Percentiles rank a stretch among this genome's conserved stretches.
phyloP scores from a whole-genome alignment of 2,113 vertebrate species.

The Nibea albiflora region DNA sequence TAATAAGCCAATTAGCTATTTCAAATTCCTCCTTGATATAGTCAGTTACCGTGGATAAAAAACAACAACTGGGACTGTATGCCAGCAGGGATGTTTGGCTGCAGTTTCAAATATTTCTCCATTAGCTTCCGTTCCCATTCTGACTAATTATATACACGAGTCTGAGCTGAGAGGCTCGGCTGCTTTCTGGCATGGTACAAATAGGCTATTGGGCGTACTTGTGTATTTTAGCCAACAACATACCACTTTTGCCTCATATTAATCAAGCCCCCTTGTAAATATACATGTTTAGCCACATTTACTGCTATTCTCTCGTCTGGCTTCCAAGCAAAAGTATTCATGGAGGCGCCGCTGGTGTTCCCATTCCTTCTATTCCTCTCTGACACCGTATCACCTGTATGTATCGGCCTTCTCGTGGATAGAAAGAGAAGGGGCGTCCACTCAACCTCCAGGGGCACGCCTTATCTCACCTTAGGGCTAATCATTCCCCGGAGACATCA shows the following conservation, averaged over 20 bases:
- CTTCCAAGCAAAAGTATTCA: not conserved
- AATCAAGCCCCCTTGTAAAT: constrained; percentile 35
- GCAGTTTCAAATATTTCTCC: constrained; percentile 30
- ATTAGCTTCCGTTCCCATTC: constrained; percentile 35
- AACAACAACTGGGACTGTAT: not conserved
- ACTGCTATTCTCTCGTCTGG: not conserved
- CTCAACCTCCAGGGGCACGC: constrained; percentile 43
- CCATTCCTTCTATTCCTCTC: not conserved
- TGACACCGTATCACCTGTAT: constrained; percentile 36
- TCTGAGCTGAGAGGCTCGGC: constrained; percentile 6
- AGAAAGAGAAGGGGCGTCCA: not conserved
- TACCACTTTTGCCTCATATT: constrained; percentile 6
- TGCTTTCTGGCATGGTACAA: constrained; percentile 16
- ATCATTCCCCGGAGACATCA: constrained; percentile 61
- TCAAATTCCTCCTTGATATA: not conserved
- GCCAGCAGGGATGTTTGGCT: constrained; percentile 37
- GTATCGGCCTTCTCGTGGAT: constrained; percentile 30
- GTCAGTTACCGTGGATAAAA: not conserved
- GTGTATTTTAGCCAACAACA: constrained; percentile 6
- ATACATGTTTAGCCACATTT: constrained; percentile 33
- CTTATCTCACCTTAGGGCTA: constrained; percentile 45
- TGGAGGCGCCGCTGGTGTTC: not conserved
- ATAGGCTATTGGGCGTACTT: constrained; percentile 1
- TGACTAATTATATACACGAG: constrained; percentile 45
- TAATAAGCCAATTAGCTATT: constrained; percentile 1